These are phyloP conservation scores for Calosoma granatense DNA, from an alignment of 1,140 invertebrate genomes.

Conservation along the genomic window DNA sequence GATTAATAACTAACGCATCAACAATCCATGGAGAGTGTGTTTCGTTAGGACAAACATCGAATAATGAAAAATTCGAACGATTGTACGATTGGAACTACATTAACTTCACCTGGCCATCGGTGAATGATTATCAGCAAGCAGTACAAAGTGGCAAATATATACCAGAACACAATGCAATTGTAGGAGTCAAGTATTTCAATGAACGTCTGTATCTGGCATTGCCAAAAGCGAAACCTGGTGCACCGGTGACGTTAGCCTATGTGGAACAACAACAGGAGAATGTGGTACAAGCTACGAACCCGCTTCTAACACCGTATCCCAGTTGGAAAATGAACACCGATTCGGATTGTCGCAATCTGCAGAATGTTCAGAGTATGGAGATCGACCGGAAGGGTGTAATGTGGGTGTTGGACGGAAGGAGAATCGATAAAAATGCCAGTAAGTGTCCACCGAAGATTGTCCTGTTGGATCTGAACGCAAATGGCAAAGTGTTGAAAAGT, in stretches of 20 bases:
- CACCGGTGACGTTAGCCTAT: constrained; percentile 35
- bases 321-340: constrained; percentile 53
- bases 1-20: too few species aligned
- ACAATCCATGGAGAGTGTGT: not conserved
- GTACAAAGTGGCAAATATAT: constrained; percentile 25
- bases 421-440: constrained; percentile 31
- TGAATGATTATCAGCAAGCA: constrained; percentile 24
- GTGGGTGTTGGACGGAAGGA: constrained; percentile 61
- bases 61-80: constrained; percentile 18
- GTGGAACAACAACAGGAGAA: constrained; percentile 11
- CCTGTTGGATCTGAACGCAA: constrained; percentile 51
- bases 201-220: constrained; percentile 34
- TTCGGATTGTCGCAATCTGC: constrained; percentile 45
- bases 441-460: constrained; percentile 53
- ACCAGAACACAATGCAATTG: constrained; percentile 33
- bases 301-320: constrained; percentile 53
- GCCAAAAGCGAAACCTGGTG: constrained; percentile 33
- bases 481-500: constrained; percentile 37
- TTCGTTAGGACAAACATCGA: not conserved
- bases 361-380: constrained; percentile 60
- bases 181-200: constrained; percentile 34
- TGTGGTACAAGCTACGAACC: constrained; percentile 18
- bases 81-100: constrained; percentile 33
- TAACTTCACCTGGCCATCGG: constrained; percentile 33
- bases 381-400: constrained; percentile 55